Conservation (phyloP, 2,888 invertebrate species). For the Hirtodrosophila cameraria region DNA sequence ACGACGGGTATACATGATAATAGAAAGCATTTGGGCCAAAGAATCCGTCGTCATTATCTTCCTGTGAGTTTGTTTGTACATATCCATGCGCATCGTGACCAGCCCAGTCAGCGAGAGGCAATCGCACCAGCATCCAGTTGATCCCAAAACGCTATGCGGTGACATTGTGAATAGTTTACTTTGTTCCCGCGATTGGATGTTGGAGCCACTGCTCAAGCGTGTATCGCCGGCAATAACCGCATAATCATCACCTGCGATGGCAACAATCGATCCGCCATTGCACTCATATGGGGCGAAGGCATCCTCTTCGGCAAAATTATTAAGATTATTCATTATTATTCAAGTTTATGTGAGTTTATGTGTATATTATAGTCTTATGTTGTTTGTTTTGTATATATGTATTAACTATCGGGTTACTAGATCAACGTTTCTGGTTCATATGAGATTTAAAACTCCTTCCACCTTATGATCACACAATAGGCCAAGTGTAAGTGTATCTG, state of each 20-base stretch:
- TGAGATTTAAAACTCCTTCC: no score
- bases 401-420: no score
- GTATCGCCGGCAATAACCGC: conserved; percentile 98
- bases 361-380: no score
- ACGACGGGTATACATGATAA: conserved; percentile 96
- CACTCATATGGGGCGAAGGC: conserved; percentile 90
- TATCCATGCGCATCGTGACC: conserved; percentile 94
- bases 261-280: conserved; percentile 95
- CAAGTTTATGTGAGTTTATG: no score
- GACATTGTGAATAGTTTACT: conserved; percentile 94
- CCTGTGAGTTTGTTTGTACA: conserved; percentile 97
- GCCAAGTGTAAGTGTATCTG: no score
- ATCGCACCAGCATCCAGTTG: conserved; percentile 99
- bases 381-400: no score
- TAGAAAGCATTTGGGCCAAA: conserved; percentile 97
- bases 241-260: conserved; percentile 97
- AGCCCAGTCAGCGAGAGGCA: conserved; percentile 94
- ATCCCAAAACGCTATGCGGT: conserved; percentile 93
- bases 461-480: no score
- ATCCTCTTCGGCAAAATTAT: no score
- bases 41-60: conserved; percentile 96
- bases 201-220: conserved; percentile 94
- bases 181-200: conserved; percentile 94
- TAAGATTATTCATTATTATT: no score
- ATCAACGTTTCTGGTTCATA: no score